These are phyloP conservation scores for Ceyx cyanopectus DNA, from an alignment of 2,113 vertebrate genomes.

Conservation along the genomic window DNA sequence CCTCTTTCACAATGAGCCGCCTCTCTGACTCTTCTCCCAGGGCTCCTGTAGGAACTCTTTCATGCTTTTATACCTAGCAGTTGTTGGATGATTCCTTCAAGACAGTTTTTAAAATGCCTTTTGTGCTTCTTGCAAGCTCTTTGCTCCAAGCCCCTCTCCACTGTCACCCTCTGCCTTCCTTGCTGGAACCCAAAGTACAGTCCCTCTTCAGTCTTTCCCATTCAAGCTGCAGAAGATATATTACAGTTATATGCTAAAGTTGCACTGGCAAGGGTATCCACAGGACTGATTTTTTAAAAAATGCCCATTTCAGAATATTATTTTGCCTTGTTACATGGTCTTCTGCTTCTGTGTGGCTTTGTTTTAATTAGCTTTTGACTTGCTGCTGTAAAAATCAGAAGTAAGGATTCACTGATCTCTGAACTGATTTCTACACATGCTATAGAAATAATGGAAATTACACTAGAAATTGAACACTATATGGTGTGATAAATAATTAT, in stretches of 20 bases:
- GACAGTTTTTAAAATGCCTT: neutral
- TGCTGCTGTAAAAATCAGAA: slow-evolving; percentile 51
- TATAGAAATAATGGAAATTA: slow-evolving; percentile 67
- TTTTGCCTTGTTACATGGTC: neutral
- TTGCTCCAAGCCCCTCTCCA: neutral
- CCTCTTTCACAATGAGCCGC: neutral
- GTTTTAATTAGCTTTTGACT: slow-evolving; percentile 67
- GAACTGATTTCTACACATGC: slow-evolving; percentile 65
- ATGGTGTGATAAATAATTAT: slow-evolving; percentile 74
- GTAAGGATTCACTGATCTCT: slow-evolving; percentile 63
- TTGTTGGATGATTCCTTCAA: neutral
- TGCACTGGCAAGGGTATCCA: neutral
- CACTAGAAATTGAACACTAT: slow-evolving; percentile 68
- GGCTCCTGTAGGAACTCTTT: neutral
- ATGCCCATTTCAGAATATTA: neutral
- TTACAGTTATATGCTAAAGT: neutral
- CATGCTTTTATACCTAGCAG: neutral
- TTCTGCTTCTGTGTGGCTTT: neutral
- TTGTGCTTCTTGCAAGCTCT: neutral
- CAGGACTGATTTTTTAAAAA: neutral
- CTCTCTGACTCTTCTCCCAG: neutral
- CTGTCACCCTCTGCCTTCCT: neutral
- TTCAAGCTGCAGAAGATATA: neutral
- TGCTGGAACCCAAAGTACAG: neutral
- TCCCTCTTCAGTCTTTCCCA: neutral